Conservation (phyloP, 2,888 invertebrate species). For the Parasteatoda lunata region DNA sequence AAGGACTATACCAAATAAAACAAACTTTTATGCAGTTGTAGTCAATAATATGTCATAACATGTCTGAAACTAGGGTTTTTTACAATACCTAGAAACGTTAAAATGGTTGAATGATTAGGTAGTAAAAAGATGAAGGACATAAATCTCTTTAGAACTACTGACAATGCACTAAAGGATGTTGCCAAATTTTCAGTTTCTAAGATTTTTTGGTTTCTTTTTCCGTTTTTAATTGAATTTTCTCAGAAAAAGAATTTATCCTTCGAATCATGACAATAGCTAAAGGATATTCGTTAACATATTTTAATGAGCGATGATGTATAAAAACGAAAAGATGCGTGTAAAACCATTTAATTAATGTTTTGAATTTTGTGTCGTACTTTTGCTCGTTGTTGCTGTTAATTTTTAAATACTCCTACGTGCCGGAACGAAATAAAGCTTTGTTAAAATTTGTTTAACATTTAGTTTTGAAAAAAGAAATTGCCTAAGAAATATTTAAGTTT, state of each 20-base stretch:
- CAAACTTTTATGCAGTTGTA: not conserved
- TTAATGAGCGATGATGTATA: no score
- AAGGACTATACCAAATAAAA: not conserved
- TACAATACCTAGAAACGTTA: not conserved
- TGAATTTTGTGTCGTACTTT: no score
- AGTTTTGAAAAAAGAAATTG: no score
- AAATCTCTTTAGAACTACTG: not conserved
- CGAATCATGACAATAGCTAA: no score
- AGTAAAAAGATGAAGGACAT: not conserved
- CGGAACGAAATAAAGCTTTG: no score
- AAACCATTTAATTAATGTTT: no score
- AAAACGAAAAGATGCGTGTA: no score
- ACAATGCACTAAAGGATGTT: not conserved
- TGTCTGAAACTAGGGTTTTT: not conserved
- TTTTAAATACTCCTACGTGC: no score
- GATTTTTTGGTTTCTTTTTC: not conserved
- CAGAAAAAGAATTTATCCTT: not conserved
- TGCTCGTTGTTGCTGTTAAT: no score
- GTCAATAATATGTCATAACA: not conserved
- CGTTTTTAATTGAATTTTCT: not conserved
- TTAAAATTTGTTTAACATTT: no score
- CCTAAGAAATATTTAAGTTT: no score
- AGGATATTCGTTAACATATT: no score
- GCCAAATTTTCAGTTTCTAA: not conserved
- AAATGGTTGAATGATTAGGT: not conserved